A percentile compares a stretch with the other conserved stretches of the same genome.
Evolutionary conservation across 2,888 invertebrate species (phyloP).

Genomic region (Protula sp.): DNA sequence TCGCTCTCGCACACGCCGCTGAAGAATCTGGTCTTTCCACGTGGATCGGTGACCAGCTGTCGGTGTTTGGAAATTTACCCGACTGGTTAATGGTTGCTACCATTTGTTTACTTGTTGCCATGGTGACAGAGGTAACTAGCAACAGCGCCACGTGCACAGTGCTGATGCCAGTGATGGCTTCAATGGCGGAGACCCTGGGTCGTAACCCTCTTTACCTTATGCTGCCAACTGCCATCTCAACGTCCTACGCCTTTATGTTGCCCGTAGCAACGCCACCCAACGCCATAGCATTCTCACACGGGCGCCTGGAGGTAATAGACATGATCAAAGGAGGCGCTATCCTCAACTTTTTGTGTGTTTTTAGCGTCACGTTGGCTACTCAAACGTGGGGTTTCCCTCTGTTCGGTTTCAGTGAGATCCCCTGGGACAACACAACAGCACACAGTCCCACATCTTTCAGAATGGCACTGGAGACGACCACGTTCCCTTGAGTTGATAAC

Average conservation of each 20-base stretch:
- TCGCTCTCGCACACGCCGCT: too few relatives aligned
- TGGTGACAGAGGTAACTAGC: background rate
- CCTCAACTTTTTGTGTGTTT: conserved; percentile 30
- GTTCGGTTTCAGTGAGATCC: conserved; percentile 26
- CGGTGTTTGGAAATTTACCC: too few relatives aligned
- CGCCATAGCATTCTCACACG: background rate
- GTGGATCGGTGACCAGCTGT: too few relatives aligned
- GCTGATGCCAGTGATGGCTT: background rate
- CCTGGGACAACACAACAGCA: too few relatives aligned
- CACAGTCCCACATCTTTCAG: too few relatives aligned
- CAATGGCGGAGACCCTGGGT: background rate
- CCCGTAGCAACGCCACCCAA: background rate
- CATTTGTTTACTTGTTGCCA: too few relatives aligned
- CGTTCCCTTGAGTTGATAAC: too few relatives aligned
- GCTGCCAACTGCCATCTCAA: background rate
- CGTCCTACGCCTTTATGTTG: background rate
- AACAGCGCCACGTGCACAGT: background rate
- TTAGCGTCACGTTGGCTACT: conserved; percentile 26
- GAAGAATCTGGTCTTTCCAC: too few relatives aligned
- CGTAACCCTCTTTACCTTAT: background rate
- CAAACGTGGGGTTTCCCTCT: conserved; percentile 29
- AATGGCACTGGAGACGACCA: too few relatives aligned
- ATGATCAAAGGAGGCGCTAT: conserved; percentile 27
- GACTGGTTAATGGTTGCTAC: too few relatives aligned
- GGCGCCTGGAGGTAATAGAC: background rate